phyloP scores from a whole-genome alignment of 2,113 vertebrate species.

The Diadophis punctatus region DNA sequence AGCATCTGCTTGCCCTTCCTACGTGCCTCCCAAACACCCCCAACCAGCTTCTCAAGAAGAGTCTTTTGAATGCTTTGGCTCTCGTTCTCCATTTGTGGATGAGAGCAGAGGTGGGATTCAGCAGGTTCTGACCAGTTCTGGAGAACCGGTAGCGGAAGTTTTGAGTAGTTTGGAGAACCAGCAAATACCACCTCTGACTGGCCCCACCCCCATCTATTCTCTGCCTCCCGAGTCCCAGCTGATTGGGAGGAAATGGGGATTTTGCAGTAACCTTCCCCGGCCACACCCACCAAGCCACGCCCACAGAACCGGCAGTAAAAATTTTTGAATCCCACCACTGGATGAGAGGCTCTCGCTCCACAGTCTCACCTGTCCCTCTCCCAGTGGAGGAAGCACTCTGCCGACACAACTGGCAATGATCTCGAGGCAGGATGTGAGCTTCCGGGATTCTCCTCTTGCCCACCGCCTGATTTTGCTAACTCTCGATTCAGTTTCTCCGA shows the following conservation, averaged over 20 bases:
- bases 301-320: no score
- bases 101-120: no score
- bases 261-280: no score
- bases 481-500: not conserved
- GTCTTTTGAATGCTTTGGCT: not conserved
- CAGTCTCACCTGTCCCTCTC: not conserved
- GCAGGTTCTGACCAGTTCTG: no score
- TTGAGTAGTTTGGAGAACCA: no score
- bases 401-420: not conserved
- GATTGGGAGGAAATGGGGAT: no score
- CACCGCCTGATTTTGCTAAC: not conserved
- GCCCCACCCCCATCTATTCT: no score
- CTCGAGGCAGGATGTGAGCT: not conserved
- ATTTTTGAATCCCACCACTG: no score
- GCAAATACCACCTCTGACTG: no score
- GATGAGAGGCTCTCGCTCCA: not conserved
- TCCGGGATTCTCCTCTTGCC: not conserved
- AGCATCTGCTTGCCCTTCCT: not conserved
- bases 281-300: no score
- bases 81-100: not conserved
- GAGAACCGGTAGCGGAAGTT: no score
- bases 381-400: not conserved
- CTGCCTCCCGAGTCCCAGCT: no score
- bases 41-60: not conserved
- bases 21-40: not conserved